Evolutionary conservation across 2,888 invertebrate genomes (phyloP).

Genomic region (Elmis aenea): DNA sequence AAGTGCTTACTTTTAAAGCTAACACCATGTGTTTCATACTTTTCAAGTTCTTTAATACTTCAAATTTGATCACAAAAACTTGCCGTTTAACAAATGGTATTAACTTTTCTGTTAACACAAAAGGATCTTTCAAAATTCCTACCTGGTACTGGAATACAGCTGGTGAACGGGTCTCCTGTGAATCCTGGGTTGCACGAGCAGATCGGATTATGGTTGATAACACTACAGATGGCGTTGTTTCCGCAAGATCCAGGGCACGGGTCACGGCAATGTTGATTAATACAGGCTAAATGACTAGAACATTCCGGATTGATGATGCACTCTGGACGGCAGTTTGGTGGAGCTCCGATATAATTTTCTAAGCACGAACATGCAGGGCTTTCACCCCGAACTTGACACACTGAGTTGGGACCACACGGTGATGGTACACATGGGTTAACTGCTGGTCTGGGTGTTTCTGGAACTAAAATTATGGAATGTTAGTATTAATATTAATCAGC

Average conservation of each 20-base stretch:
- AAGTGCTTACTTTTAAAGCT: no score
- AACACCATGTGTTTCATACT: no score
- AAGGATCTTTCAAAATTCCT: slow-evolving; percentile 32
- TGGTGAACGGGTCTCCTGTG: slow-evolving; percentile 71
- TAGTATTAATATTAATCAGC: slow-evolving; percentile 7
- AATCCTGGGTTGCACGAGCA: slow-evolving; percentile 52
- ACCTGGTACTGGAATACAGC: slow-evolving; percentile 57
- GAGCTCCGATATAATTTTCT: slow-evolving; percentile 55
- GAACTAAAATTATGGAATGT: slow-evolving; percentile 5
- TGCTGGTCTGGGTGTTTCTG: slow-evolving; percentile 31
- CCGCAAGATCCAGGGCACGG: slow-evolving; percentile 55
- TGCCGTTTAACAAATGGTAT: no score
- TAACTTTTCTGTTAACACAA: no score
- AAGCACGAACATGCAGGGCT: slow-evolving; percentile 57
- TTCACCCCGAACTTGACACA: slow-evolving; percentile 60
- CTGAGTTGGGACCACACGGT: slow-evolving; percentile 75
- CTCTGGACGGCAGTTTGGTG: slow-evolving; percentile 57
- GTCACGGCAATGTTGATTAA: slow-evolving; percentile 42
- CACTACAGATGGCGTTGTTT: slow-evolving; percentile 48
- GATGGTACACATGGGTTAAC: slow-evolving; percentile 64
- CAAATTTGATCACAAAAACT: no score
- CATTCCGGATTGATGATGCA: slow-evolving; percentile 55
- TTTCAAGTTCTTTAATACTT: no score
- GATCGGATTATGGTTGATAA: slow-evolving; percentile 66
- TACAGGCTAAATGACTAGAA: slow-evolving; percentile 44